These are phyloP conservation scores for Cololabis saira DNA, from an alignment of 2,113 vertebrate species.

Conservation along the genomic window DNA sequence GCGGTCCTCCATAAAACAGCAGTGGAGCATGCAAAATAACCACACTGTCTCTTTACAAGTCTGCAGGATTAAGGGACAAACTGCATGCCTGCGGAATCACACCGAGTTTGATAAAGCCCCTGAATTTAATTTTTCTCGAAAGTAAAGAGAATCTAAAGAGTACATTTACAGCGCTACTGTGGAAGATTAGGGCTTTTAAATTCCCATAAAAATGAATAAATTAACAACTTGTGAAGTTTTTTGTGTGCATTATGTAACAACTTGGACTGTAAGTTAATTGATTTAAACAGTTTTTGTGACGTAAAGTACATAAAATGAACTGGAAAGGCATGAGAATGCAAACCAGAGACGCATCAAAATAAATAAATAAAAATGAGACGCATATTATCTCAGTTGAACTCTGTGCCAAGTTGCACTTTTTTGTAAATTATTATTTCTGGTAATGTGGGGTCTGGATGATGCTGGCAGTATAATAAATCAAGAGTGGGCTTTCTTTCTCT, in stretches of 20 bases:
- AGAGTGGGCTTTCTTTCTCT: neutral
- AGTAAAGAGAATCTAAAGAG: neutral
- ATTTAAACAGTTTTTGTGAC: constrained; percentile 5
- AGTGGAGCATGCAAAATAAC: constrained; percentile 69
- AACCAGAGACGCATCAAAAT: no score
- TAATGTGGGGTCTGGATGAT: neutral
- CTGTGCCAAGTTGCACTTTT: neutral
- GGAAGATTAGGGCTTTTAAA: constrained; percentile 3
- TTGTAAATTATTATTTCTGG: constrained; percentile 5
- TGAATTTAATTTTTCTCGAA: neutral
- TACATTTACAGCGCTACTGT: constrained; percentile 8
- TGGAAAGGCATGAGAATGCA: constrained; percentile 18
- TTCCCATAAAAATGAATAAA: constrained; percentile 10
- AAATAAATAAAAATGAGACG: neutral
- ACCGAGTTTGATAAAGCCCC: constrained; percentile 30
- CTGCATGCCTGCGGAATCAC: constrained; percentile 30
- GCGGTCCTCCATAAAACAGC: constrained; percentile 63
- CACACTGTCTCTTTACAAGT: constrained; percentile 61
- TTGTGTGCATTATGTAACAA: neutral
- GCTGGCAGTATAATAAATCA: neutral
- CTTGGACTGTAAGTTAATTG: neutral
- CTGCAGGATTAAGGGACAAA: constrained; percentile 49
- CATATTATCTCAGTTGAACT: neutral
- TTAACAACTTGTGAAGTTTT: constrained; percentile 10
- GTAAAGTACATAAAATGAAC: neutral